Evolutionary conservation across 2,113 vertebrate species (phyloP), one percentile per base, ranked within the genome.

Genomic region (Telmatochromis sp.): DNA sequence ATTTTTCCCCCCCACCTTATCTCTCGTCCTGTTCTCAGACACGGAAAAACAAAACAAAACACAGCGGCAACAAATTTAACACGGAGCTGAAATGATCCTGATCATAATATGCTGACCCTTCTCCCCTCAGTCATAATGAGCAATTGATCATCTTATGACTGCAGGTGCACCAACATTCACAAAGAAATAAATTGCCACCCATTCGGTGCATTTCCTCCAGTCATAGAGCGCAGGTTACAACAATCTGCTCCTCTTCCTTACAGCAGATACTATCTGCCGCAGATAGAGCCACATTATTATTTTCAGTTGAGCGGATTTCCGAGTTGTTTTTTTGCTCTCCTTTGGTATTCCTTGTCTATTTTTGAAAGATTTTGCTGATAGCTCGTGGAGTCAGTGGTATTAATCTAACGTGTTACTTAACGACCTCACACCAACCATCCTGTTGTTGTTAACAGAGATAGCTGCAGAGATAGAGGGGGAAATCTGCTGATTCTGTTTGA

Each of bases 81-180:
- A 71, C 35, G 28, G 45, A 60, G 75, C 63, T 86, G 80, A 93
- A 88, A 94, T 88, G 54, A 75, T 86, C 85, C 79, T 40, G 79
- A 91, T 92, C 85, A 87, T 89, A 88, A 89, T 89, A 83, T 83
- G 90, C 51, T 92, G 92, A 94, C 93, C 92, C 65, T 83, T 89
- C 81, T 89, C 88, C 85, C 80, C 85, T 84, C 35, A 35, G 82
- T 91, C 89, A 82, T 94, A 93, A 94, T 94, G 92, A 94, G 91
- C 89, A 91, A 93, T 95, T 95, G 92, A 94, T 96, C 89, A 92
- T 94, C 83, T 87, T 86, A 85, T 91, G 86, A 84, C 90, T 83
- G 81, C 45, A 9, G 78, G 80, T 81, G 86, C 83, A 68, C 86
- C 10, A 21, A 63, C 78, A 50, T 63, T 86, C 93, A 86, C 60